phyloP scores from a whole-genome alignment of 2,797 vertebrate genomes.

The Morelia viridis region DNA sequence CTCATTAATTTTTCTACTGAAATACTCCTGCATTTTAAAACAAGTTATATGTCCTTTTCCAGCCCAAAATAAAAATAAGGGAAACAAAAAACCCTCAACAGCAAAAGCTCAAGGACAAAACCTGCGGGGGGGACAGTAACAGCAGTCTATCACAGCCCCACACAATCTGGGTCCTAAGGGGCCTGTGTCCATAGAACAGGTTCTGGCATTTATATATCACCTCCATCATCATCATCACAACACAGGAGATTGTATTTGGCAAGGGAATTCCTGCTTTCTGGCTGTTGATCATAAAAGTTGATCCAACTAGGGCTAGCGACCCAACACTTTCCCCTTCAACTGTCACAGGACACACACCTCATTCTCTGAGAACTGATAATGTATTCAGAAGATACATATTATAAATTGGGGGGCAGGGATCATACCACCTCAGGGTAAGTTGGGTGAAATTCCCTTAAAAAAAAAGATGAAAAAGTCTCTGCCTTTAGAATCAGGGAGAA shows the following conservation, averaged over 20 bases:
- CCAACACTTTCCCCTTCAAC: not conserved
- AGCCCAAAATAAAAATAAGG: conserved; percentile 42
- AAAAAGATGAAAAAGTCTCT: not conserved
- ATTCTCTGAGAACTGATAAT: not conserved
- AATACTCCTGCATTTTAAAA: not conserved
- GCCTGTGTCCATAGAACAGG: not conserved
- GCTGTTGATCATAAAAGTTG: not conserved
- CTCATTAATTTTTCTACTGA: not conserved
- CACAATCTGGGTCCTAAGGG: not conserved
- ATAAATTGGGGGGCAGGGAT: not conserved
- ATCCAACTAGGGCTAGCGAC: not conserved
- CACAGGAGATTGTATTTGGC: not conserved
- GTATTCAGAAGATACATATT: not conserved
- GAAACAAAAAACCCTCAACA: not conserved
- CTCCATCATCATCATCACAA: not conserved
- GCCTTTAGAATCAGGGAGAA: not conserved
- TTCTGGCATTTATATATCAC: not conserved
- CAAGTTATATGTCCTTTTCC: not conserved
- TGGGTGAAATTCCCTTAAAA: not conserved
- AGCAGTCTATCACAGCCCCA: not conserved
- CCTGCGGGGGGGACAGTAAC: not conserved
- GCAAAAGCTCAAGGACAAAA: not conserved
- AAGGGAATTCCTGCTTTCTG: not conserved
- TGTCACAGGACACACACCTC: too few relatives aligned
- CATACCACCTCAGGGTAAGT: not conserved